These are phyloP conservation scores for Coelinius sp. DNA, from an alignment of 2,888 invertebrate species.

Conservation along the genomic window DNA sequence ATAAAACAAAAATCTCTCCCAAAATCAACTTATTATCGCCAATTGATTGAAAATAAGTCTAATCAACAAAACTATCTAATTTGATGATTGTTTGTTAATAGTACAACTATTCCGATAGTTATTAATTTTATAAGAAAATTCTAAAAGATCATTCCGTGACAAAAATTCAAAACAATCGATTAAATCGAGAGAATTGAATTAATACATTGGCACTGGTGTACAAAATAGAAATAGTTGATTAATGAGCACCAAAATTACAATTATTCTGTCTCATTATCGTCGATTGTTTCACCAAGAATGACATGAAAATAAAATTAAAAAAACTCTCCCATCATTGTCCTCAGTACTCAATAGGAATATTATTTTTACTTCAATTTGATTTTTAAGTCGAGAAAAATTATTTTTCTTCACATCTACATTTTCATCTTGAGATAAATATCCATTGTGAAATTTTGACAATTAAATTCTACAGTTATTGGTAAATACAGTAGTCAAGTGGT, in stretches of 20 bases:
- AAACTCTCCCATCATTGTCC: background rate
- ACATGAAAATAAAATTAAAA: constrained; percentile 18
- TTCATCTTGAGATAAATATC: background rate
- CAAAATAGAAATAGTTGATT: background rate
- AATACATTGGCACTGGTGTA: background rate
- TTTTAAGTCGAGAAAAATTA: constrained; percentile 4
- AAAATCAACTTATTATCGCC: too few relatives aligned
- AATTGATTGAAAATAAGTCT: too few relatives aligned
- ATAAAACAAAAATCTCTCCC: background rate
- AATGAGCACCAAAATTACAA: background rate
- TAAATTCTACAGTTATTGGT: background rate
- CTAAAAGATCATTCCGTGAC: background rate
- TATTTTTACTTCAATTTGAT: background rate
- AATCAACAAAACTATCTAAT: too few relatives aligned
- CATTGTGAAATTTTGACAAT: background rate
- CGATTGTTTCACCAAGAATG: background rate
- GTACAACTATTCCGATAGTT: too few relatives aligned
- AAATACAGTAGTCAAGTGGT: background rate
- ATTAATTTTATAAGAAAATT: too few relatives aligned
- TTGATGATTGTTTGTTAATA: too few relatives aligned
- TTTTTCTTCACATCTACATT: background rate
- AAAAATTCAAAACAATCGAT: background rate
- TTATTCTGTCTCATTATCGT: constrained; percentile 13
- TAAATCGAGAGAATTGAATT: background rate
- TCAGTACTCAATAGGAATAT: background rate